phyloP scores from a whole-genome alignment of 2,888 invertebrate genomes.

The Hirtodrosophila alboralis region DNA sequence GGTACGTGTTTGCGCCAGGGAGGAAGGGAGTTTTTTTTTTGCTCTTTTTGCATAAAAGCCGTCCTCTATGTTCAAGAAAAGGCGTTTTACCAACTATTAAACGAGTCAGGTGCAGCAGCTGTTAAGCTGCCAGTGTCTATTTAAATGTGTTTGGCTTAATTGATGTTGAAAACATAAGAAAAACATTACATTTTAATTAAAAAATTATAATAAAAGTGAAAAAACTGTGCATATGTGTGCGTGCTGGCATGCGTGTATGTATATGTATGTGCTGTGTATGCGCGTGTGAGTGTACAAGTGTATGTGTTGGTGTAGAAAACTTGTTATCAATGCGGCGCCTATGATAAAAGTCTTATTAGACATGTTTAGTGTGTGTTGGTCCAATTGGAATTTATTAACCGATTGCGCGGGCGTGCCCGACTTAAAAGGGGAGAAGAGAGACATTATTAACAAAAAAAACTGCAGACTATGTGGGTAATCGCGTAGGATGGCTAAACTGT shows the following conservation, averaged over 20 bases:
- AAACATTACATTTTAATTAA: constrained; percentile 50
- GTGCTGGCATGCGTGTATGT: constrained; percentile 58
- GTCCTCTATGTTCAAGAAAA: constrained; percentile 63
- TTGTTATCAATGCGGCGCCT: constrained; percentile 78
- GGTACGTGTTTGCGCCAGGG: constrained; percentile 61
- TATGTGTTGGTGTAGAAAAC: constrained; percentile 65
- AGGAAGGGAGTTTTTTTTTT: constrained; percentile 52
- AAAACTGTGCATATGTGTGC: constrained; percentile 60
- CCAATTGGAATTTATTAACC: constrained; percentile 59
- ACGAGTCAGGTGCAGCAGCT: constrained; percentile 51
- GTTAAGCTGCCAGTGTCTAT: constrained; percentile 38
- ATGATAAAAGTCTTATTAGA: constrained; percentile 75
- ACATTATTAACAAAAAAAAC: constrained; percentile 43
- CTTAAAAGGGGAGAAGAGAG: constrained; percentile 11
- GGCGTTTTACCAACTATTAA: constrained; percentile 45
- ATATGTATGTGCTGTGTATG: constrained; percentile 35
- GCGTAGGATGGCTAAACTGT: constrained; percentile 35
- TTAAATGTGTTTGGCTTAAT: constrained; percentile 46
- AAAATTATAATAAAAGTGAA: constrained; percentile 63
- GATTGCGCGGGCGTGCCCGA: constrained; percentile 27
- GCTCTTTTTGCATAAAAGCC: constrained; percentile 73
- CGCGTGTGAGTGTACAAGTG: constrained; percentile 20
- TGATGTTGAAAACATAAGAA: constrained; percentile 41
- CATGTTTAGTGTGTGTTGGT: constrained; percentile 59
- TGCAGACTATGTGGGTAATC: constrained; percentile 40